phyloP scores from a whole-genome alignment of 2,797 vertebrate genomes.

The Tiaroga cobitis region DNA sequence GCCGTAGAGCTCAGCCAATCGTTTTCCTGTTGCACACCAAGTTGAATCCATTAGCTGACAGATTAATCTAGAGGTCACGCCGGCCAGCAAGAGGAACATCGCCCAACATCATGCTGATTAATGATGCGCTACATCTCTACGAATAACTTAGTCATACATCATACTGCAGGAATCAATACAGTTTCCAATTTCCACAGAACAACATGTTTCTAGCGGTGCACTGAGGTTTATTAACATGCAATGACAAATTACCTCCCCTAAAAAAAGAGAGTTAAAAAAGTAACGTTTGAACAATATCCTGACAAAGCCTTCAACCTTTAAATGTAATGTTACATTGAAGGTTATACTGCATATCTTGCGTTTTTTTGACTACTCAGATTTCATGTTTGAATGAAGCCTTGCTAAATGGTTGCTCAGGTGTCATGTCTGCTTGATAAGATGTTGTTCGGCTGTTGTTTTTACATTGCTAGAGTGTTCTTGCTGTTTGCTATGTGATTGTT shows the following conservation, averaged over 20 bases:
- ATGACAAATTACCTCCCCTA: not conserved
- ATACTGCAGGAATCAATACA: constrained; percentile 33
- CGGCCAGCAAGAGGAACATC: constrained; percentile 3
- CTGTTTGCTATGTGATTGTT: not conserved
- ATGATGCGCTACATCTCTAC: constrained; percentile 10
- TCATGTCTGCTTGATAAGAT: not conserved
- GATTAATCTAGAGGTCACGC: constrained; percentile 32
- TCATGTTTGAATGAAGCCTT: not conserved
- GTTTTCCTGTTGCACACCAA: constrained; percentile 10
- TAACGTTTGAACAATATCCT: not conserved
- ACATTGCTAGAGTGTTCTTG: not conserved
- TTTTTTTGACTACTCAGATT: not conserved
- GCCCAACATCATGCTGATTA: constrained; percentile 30
- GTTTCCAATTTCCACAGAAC: constrained; percentile 6
- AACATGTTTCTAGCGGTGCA: not conserved
- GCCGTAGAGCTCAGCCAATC: not conserved
- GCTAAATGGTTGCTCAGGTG: not conserved
- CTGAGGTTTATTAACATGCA: not conserved
- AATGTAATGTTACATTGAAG: not conserved
- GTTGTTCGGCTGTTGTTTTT: not conserved
- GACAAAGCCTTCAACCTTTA: not conserved
- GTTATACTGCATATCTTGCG: not conserved
- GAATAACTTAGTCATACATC: constrained; percentile 18
- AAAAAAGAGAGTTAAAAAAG: not conserved
- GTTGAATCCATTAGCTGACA: constrained; percentile 35